Conservation (phyloP, 2,888 invertebrate species). For the Cabera pusaria region DNA sequence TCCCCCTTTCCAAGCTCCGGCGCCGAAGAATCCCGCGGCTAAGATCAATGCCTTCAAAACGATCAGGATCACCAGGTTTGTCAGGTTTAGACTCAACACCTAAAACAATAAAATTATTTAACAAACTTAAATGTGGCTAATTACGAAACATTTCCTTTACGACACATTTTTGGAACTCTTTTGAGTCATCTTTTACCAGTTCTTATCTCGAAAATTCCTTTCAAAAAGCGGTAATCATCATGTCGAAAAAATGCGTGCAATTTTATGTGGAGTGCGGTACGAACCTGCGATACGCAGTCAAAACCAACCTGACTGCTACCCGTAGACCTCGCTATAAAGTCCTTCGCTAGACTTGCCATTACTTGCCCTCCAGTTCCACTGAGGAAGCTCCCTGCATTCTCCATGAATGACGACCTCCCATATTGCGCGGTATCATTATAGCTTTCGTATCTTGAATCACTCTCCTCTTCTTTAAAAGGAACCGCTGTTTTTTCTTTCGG, state of each 20-base stretch:
- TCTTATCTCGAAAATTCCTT: constrained; percentile 30
- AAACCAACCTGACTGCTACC: constrained; percentile 87
- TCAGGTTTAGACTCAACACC: constrained; percentile 92
- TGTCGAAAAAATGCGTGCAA: constrained; percentile 36
- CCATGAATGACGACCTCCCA: constrained; percentile 63
- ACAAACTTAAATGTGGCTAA: constrained; percentile 17
- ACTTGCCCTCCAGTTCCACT: constrained; percentile 78
- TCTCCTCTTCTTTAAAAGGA: constrained; percentile 50
- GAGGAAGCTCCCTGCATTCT: constrained; percentile 67
- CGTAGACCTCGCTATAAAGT: constrained; percentile 86
- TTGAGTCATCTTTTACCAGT: background rate
- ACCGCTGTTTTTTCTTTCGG: constrained; percentile 59
- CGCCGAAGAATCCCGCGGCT: constrained; percentile 90
- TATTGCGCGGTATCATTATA: constrained; percentile 54
- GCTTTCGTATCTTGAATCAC: constrained; percentile 51
- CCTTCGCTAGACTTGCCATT: constrained; percentile 85
- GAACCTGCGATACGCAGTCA: constrained; percentile 80
- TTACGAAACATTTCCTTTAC: constrained; percentile 4
- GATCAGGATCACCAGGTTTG: constrained; percentile 90
- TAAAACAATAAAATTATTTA: constrained; percentile 43
- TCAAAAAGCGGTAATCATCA: constrained; percentile 46
- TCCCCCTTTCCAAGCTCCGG: constrained; percentile 86
- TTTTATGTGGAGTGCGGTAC: constrained; percentile 46
- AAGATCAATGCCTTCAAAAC: constrained; percentile 92
- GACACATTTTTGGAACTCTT: background rate